Percentiles rank a stretch among this genome's conserved stretches.
phyloP scores from a whole-genome alignment of 2,888 invertebrate species.

The Aricia artaxerxes region DNA sequence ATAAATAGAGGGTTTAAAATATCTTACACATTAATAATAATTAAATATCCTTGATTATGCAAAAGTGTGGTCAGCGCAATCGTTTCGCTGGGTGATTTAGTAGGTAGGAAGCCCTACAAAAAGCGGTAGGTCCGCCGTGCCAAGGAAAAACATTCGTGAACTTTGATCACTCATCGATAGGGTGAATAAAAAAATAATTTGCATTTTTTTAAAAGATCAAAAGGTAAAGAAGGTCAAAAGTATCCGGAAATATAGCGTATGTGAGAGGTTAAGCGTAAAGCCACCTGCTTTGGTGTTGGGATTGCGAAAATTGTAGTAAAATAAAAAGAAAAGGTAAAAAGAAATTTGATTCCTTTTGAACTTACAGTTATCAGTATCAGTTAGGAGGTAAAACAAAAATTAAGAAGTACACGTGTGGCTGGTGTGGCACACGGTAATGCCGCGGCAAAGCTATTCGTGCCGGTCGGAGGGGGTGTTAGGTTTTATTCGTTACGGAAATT shows the following conservation, averaged over 20 bases:
- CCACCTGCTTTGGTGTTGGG: not conserved
- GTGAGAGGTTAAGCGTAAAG: not conserved
- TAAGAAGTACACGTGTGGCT: no score
- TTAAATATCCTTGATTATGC: conserved; percentile 19
- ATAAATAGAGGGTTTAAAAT: no score
- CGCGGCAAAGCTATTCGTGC: no score
- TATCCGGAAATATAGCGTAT: not conserved
- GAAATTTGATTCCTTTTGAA: no score
- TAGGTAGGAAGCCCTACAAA: conserved; percentile 64
- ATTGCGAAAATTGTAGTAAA: not conserved
- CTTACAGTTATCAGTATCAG: no score
- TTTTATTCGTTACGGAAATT: no score
- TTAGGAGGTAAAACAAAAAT: no score
- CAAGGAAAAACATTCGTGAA: conserved; percentile 56
- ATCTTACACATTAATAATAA: not conserved
- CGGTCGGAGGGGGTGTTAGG: no score
- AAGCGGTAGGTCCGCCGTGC: conserved; percentile 51
- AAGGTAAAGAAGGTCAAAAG: not conserved
- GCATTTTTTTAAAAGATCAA: conserved; percentile 20
- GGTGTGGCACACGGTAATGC: no score
- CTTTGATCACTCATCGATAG: conserved; percentile 24
- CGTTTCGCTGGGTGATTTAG: conserved; percentile 65
- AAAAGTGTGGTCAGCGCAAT: conserved; percentile 47
- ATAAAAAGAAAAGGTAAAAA: no score
- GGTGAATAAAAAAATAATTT: conserved; percentile 15